Evolutionary conservation across 2,888 invertebrate species (phyloP), one percentile per base, ranked within the genome.

Genomic region (Phymatocera aterrima): DNA sequence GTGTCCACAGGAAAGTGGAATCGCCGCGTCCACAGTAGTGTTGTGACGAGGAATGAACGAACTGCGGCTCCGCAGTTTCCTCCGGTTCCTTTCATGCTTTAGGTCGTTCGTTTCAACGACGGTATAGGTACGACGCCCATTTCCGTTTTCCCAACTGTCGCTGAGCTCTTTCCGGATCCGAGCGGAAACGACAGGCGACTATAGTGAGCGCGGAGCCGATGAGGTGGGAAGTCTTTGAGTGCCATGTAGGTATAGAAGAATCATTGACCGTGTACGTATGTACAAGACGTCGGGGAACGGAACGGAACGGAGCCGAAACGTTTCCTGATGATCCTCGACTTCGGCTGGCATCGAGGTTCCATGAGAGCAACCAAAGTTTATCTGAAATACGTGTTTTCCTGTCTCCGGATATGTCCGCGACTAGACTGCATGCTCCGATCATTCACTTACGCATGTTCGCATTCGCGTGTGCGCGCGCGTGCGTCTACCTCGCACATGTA

Each of bases 1-100:
- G 10, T 8, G 61, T 34, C 34, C 61, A 64, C 61, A 34, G 34
- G 61, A 64, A 64, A 64, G 61, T 37, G 37, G 61, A 64, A 64
- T 18, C 34, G 37, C 18, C 37, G 34, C 18, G 34, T 37, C 34
- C 34, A 37, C 37, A n/a, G 61, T 37, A 37, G 61, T 64, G 18
- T n/a, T n/a, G 18, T 8, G 10, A 64, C 18, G 61, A 64, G 34
- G 61, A 57, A 64, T 64, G 34, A 64, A 64, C 34, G 34, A 37
- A n/a, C 37, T 6, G 12, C 6, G 12, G 43, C 8, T 10, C 34
- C 61, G 18, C 61, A 37, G 61, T 64, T 34, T 64, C 61, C 61
- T 64, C 5, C 18, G 61, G 10, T 37, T 64, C 31, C 61, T 37
- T 64, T 43, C 12, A 12, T 64, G 61, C 28, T 8, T 37, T 0